Percentiles rank a stretch among this genome's conserved stretches.
Evolutionary conservation across 2,113 vertebrate species (phyloP).

Genomic region (Megaceryle torquata): DNA sequence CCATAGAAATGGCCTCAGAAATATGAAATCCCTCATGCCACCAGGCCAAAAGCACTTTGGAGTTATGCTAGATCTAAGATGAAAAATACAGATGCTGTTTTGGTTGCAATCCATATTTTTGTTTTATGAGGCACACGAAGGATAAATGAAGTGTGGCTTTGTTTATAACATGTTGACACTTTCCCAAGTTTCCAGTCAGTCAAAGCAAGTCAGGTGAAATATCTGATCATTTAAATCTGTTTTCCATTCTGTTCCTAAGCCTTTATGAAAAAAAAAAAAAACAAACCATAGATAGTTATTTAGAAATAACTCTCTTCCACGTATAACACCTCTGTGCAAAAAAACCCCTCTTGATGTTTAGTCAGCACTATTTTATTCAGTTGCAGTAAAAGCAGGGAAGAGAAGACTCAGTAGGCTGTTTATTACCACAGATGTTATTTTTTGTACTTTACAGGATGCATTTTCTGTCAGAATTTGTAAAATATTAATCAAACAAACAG

Average conservation of each 20-base stretch:
- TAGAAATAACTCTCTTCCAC: background rate
- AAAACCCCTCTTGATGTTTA: background rate
- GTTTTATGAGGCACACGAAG: background rate
- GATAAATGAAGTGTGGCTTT: background rate
- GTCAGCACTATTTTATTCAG: constrained; percentile 13
- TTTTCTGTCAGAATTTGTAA: constrained; percentile 64
- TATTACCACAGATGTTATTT: constrained; percentile 34
- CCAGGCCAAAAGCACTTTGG: background rate
- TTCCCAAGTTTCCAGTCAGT: background rate
- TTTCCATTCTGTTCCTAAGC: constrained; percentile 5
- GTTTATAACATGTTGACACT: background rate
- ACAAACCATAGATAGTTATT: background rate
- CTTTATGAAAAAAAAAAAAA: background rate
- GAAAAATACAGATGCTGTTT: background rate
- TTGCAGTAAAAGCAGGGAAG: background rate
- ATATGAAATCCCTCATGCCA: background rate
- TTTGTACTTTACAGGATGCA: constrained; percentile 50
- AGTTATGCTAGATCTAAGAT: background rate
- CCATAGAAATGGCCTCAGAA: background rate
- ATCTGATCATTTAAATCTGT: constrained; percentile 10
- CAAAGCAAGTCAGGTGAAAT: constrained; percentile 1
- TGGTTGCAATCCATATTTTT: background rate
- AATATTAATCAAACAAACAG: constrained; percentile 69
- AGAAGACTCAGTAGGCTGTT: background rate
- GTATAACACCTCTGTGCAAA: background rate